Evolutionary conservation across 2,797 vertebrate genomes (phyloP).

Genomic region (Paguma larvata): DNA sequence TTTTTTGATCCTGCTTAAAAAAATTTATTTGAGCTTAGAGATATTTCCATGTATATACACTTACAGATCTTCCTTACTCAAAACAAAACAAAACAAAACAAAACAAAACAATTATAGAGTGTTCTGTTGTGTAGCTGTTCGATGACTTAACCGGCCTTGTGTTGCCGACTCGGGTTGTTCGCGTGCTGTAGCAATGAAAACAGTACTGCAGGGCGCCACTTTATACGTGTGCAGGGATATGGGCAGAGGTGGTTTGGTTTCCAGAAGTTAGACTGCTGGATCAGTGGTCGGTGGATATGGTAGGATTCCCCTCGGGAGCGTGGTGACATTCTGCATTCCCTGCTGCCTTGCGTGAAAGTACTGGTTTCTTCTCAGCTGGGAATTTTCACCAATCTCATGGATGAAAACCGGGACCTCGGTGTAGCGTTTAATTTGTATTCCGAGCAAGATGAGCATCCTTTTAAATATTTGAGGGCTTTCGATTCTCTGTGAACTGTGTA

Average conservation of each 20-base stretch:
- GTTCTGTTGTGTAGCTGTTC: background rate
- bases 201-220: background rate
- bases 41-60: background rate
- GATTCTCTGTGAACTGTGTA: background rate
- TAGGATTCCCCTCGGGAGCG: background rate
- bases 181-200: background rate
- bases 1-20: background rate
- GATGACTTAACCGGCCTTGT: background rate
- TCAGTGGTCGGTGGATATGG: background rate
- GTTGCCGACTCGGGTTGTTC: background rate
- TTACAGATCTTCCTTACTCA: background rate
- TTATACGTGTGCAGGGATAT: background rate
- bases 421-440: background rate
- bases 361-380: background rate
- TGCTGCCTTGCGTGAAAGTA: background rate
- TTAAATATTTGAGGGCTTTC: background rate
- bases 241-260: background rate
- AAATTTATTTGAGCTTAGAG: background rate
- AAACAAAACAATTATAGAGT: background rate
- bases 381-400: background rate
- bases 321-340: background rate
- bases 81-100: background rate
- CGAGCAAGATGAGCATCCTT: background rate
- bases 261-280: background rate
- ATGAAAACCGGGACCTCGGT: background rate